Base-by-base conservation (phyloP, 2,113 vertebrate species). In the Mesoclemmys tuberculata region DNA sequence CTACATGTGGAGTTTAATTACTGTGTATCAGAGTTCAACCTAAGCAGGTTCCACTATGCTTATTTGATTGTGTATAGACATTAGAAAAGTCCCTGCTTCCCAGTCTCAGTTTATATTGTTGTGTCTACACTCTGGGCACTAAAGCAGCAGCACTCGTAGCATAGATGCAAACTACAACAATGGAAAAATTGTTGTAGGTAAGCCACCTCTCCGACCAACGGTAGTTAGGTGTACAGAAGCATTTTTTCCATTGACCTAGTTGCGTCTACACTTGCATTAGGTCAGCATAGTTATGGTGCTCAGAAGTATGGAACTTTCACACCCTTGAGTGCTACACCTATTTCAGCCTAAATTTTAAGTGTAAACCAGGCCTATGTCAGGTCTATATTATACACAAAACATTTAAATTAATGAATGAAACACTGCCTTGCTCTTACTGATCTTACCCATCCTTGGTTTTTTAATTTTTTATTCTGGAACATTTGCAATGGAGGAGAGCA, bases 361-460 rank as follows among this genome's bases (percentile, higher is more conserved):
- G 31, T 64, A 35, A 29, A 64, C 31, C 61, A 64, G 31, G 13
- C 27, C 29, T 18, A 7, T 64, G 14, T 64, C 61, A 38, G 9
- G 22, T 74, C 68, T 49, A 48, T 18, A 49, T 29, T 31, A 13
- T 5, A 18, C 1, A 10, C 1, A 22, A 41, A 49, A 14, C 48
- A 80, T 27, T 44, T 61, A 0, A 74, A 41, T 74, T 74, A 1
- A n/a, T 8, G 5, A 31, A 22, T 0, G 0, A 77, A 61, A 77
- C 46, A 31, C 85, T 6, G 49, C 11, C 35, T 85, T 46, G n/a
- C 19, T 75, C 1, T 81, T 92, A 74, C 35, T 55, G 8, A 55
- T 75, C 11, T 41, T 61, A 26, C 29, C 29, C 35, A 14, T 26
- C n/a, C 16, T 79, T 71, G 0, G 6, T 71, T 82, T 74, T 79